Conservation (phyloP, 2,113 vertebrate species). For the Fulica atra region DNA sequence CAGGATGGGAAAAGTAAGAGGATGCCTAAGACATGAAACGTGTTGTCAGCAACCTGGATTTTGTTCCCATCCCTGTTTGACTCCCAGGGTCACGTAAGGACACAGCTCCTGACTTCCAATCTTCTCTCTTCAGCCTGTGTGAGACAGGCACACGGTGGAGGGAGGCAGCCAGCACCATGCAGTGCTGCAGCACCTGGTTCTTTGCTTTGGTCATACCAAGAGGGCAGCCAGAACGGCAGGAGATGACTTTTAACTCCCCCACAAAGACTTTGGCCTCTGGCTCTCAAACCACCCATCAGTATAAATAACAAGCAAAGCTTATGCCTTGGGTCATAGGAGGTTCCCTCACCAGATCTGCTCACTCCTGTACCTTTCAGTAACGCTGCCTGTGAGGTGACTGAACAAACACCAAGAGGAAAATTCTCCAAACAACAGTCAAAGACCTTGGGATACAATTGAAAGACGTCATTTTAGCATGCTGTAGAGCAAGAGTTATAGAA, state of each 20-base stretch:
- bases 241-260: background rate
- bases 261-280: background rate
- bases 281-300: background rate
- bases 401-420: background rate
- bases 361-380: background rate
- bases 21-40: background rate
- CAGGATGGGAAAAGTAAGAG: background rate
- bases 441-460: background rate
- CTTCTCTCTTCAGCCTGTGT: background rate
- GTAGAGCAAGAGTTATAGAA: background rate
- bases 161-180: fast-evolving
- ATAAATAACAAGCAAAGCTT: background rate
- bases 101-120: background rate
- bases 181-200: constrained; percentile 6
- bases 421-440: background rate
- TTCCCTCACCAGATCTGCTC: background rate
- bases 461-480: background rate
- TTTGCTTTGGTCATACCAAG: background rate
- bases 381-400: background rate
- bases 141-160: background rate
- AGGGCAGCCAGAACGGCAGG: background rate
- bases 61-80: background rate
- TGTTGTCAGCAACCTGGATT: background rate
- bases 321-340: background rate
- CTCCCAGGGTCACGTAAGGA: background rate